Percentiles rank a stretch among this genome's conserved stretches.
Conservation (phyloP, 2,113 vertebrate genomes). For the Gobius niger region DNA sequence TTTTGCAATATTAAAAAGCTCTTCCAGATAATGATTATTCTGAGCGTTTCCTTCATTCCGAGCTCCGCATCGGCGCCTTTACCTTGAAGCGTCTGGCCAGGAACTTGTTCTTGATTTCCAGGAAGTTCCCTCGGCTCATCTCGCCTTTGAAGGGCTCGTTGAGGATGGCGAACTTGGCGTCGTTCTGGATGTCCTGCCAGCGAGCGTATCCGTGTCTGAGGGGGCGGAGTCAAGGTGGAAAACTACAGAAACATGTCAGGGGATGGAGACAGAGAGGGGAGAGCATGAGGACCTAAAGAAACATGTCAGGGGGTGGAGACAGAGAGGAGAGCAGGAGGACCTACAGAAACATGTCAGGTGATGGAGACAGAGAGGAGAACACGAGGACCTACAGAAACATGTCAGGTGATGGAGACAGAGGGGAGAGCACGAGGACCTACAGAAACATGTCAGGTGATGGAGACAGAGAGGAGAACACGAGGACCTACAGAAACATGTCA, state of each 20-base stretch:
- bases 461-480: not conserved
- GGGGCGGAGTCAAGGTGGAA: conserved; percentile 72
- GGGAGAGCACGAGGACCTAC: not conserved
- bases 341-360: not conserved
- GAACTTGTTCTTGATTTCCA: conserved; percentile 99
- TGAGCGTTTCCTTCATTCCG: too few species aligned
- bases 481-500: not conserved
- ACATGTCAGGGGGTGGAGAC: too few species aligned
- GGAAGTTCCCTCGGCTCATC: conserved; percentile 97
- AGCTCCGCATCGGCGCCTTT: not conserved
- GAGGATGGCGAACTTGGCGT: conserved; percentile 94
- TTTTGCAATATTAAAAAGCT: too few species aligned
- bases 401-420: not conserved
- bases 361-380: not conserved
- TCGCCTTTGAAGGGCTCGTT: conserved; percentile 98
- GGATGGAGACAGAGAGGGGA: too few species aligned
- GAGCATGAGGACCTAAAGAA: not conserved
- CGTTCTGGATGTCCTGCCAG: conserved; percentile 99
- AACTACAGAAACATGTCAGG: not conserved
- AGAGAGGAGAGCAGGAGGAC: not conserved
- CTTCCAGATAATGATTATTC: too few species aligned
- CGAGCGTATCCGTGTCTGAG: conserved; percentile 95
- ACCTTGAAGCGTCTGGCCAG: conserved; percentile 97
- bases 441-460: not conserved
- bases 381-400: not conserved